phyloP scores from a whole-genome alignment of 2,888 invertebrate species.

The Dysmachus trigonus region DNA sequence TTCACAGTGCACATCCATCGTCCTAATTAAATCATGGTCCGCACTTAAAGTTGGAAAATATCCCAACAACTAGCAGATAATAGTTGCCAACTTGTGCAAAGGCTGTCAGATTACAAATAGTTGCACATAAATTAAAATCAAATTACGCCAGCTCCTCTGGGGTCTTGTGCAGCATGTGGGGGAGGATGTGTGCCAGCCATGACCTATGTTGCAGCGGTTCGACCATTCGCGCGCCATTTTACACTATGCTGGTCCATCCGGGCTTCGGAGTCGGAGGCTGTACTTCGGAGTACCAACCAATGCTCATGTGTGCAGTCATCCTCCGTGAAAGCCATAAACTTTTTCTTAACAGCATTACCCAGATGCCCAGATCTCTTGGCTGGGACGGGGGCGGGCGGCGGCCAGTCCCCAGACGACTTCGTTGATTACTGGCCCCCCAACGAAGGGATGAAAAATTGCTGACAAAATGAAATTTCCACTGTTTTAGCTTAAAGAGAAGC shows the following conservation, averaged over 20 bases:
- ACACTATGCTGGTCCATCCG: neutral
- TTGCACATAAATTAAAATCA: conserved; percentile 28
- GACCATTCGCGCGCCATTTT: neutral
- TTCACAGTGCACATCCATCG: neutral
- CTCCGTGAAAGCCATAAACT: neutral
- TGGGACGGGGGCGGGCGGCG: neutral
- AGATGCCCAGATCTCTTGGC: conserved; percentile 24
- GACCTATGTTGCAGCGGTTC: neutral
- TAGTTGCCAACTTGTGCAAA: neutral
- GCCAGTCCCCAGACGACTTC: conserved; percentile 16
- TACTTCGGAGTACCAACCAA: no score
- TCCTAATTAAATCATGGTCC: neutral
- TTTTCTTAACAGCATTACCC: conserved; percentile 17
- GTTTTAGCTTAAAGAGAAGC: conserved; percentile 12
- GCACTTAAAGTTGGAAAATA: neutral
- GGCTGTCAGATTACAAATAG: conserved; percentile 16
- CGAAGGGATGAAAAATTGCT: conserved; percentile 30
- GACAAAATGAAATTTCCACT: conserved; percentile 31
- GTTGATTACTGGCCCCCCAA: conserved; percentile 23
- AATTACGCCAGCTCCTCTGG: neutral
- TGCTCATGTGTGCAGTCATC: neutral
- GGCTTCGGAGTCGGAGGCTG: neutral
- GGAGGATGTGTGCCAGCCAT: neutral
- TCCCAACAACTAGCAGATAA: neutral
- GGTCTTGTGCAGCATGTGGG: neutral